phyloP scores from a whole-genome alignment of 2,113 vertebrate genomes.

The Burhinus bistriatus region DNA sequence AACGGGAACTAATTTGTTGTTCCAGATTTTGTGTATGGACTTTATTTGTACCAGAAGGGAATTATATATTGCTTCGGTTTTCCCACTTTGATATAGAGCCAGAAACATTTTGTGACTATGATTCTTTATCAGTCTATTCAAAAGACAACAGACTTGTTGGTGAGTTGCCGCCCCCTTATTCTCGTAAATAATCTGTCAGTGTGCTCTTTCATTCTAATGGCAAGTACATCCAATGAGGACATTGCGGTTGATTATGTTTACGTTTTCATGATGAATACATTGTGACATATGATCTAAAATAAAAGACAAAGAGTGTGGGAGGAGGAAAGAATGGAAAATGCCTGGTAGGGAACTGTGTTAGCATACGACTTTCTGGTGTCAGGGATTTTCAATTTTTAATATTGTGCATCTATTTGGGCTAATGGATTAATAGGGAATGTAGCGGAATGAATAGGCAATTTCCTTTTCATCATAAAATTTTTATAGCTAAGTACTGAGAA shows the following conservation, averaged over 20 bases:
- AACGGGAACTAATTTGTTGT: not conserved
- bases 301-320: not conserved
- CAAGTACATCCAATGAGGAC: not conserved
- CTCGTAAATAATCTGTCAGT: not conserved
- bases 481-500: not conserved
- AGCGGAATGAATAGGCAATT: not conserved
- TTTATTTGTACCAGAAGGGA: constrained; percentile 64
- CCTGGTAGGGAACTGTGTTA: not conserved
- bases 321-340: not conserved
- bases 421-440: not conserved
- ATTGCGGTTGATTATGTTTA: not conserved
- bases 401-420: not conserved
- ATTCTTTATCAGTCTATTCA: constrained; percentile 74
- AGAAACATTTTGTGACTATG: constrained; percentile 71
- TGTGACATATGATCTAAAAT: not conserved
- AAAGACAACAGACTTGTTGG: constrained; percentile 68
- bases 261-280: not conserved
- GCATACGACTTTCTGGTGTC: not conserved
- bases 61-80: constrained; percentile 73
- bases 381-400: not conserved
- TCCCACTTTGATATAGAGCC: constrained; percentile 76
- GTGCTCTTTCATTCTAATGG: not conserved
- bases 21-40: constrained; percentile 80
- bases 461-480: not conserved
- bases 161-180: constrained; percentile 53